Conservation (phyloP, 2,113 vertebrate species). For the Tetrax tetrax region DNA sequence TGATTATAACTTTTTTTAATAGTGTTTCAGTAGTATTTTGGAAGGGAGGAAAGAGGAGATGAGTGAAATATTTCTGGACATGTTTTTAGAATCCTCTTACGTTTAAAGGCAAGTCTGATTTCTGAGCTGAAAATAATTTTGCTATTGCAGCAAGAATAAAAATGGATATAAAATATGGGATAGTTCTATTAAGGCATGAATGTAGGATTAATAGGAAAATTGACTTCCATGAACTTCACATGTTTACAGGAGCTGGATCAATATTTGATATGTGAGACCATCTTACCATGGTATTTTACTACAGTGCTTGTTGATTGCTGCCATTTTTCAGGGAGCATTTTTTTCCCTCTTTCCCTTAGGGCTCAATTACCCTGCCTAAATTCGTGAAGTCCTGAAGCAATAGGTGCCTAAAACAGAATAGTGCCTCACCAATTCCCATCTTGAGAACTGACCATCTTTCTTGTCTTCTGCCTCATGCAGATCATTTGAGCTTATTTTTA, state of each 20-base stretch:
- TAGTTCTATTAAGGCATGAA: neutral
- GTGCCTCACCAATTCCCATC: neutral
- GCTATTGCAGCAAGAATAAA: neutral
- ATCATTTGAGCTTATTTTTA: neutral
- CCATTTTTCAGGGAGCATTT: neutral
- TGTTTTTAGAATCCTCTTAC: neutral
- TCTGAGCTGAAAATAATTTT: slow-evolving; percentile 19
- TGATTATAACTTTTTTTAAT: neutral
- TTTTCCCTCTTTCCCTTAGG: neutral
- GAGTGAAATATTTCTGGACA: neutral
- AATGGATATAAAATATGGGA: neutral
- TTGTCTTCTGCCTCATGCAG: neutral
- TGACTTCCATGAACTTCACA: slow-evolving; percentile 11
- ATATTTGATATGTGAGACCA: slow-evolving; percentile 14
- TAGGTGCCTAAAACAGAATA: neutral
- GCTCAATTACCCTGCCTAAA: neutral
- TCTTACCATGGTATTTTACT: neutral
- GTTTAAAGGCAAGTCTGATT: neutral
- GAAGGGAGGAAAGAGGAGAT: neutral
- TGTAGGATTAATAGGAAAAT: neutral
- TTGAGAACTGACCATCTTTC: neutral
- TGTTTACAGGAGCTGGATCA: slow-evolving; percentile 12
- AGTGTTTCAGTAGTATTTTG: neutral
- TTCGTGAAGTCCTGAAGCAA: neutral
- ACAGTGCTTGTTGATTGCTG: slow-evolving; percentile 17